phyloP scores from a whole-genome alignment of 2,797 vertebrate species.

The Anguilla anguilla region DNA sequence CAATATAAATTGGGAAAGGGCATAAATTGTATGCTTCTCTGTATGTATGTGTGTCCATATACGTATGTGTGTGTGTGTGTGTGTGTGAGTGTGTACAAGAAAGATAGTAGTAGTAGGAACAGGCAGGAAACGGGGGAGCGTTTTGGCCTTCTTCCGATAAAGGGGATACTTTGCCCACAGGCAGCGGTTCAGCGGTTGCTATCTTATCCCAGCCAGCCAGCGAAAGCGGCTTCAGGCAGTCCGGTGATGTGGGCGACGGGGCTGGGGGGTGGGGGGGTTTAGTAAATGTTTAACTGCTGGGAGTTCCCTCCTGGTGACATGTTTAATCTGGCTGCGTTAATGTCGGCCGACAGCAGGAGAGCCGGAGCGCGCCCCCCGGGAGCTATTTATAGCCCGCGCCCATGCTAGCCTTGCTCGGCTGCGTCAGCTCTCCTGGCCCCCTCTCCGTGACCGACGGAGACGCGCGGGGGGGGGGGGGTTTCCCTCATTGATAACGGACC shows the following conservation, averaged over 20 bases:
- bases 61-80: neutral
- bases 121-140: neutral
- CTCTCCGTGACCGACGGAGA: neutral
- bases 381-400: conserved; percentile 74
- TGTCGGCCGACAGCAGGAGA: conserved; percentile 54
- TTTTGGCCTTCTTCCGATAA: neutral
- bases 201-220: neutral
- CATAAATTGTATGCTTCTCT: conserved; percentile 19
- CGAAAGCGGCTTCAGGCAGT: conserved; percentile 8
- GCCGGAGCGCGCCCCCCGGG: conserved; percentile 45
- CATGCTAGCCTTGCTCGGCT: conserved; percentile 30
- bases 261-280: neutral
- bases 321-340: conserved; percentile 55
- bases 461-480: conserved; percentile 1
- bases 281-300: conserved; percentile 66
- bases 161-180: neutral
- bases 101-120: neutral
- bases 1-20: neutral
- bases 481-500: neutral
- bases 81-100: neutral
- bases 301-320: conserved; percentile 73
- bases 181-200: neutral
- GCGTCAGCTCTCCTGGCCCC: conserved; percentile 36
- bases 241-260: neutral
- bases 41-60: neutral